phyloP scores from a whole-genome alignment of 1,140 invertebrate genomes.

The Philotrypesis tridentata region DNA sequence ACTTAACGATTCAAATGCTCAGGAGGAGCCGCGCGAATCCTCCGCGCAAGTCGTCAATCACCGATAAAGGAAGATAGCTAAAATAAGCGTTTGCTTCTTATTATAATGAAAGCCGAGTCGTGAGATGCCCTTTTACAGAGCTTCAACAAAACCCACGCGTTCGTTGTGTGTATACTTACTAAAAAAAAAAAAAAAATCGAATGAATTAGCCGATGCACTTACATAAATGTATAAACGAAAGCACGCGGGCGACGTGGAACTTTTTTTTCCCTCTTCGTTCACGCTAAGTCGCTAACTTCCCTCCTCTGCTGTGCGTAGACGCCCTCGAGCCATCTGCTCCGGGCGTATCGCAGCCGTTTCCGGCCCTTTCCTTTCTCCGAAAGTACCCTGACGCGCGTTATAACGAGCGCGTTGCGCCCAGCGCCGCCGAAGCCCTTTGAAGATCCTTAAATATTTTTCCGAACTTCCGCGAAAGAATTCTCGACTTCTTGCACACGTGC shows the following conservation, averaged over 20 bases:
- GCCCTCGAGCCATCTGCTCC: neutral
- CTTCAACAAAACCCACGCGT: neutral
- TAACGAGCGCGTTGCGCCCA: no score
- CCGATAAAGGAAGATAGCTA: neutral
- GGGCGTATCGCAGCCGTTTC: neutral
- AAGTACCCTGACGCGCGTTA: no score
- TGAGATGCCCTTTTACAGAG: neutral
- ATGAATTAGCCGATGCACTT: no score
- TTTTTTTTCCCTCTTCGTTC: neutral
- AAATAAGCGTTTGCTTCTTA: neutral
- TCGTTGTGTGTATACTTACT: no score
- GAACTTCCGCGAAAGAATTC: conserved; percentile 13
- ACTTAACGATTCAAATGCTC: neutral
- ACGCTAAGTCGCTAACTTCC: no score
- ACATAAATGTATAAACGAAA: neutral
- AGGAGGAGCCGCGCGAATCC: neutral
- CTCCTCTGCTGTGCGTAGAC: neutral
- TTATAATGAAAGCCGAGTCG: neutral
- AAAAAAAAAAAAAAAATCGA: no score
- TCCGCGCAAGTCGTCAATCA: neutral
- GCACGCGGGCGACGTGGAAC: neutral
- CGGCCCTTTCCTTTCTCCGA: neutral
- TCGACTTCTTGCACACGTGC: no score
- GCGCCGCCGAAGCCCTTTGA: neutral
- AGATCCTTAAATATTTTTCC: conserved; percentile 18